These are phyloP conservation scores for Bugula neritina DNA, from an alignment of 2,888 invertebrate species.

Conservation along the genomic window DNA sequence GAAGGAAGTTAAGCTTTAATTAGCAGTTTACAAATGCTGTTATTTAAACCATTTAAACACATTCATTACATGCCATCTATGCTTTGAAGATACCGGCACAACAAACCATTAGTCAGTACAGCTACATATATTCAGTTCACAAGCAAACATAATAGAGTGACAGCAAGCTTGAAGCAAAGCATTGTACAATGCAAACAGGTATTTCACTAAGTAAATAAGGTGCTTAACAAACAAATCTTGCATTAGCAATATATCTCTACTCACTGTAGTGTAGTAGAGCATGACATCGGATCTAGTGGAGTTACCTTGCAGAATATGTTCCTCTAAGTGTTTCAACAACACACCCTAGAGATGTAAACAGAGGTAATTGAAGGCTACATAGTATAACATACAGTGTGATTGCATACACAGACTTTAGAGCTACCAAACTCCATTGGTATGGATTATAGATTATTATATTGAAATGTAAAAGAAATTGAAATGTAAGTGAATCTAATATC, in stretches of 20 bases:
- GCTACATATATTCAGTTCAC: no score
- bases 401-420: neutral
- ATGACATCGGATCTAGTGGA: slow-evolving; percentile 55
- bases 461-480: no score
- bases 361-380: neutral
- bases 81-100: no score
- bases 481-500: no score
- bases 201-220: neutral
- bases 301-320: slow-evolving; percentile 58
- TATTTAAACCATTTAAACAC: no score
- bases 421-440: neutral
- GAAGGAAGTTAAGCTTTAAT: no score
- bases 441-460: no score
- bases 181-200: neutral
- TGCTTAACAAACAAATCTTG: neutral
- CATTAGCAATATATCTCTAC: slow-evolving; percentile 30
- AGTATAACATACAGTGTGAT: neutral
- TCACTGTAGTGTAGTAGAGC: slow-evolving; percentile 59
- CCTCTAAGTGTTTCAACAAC: slow-evolving; percentile 58
- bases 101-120: no score
- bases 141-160: no score
- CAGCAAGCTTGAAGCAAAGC: no score
- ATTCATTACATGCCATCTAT: no score
- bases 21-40: no score
- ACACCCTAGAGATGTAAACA: slow-evolving; percentile 54